A percentile compares a stretch with the other conserved stretches of the same genome.
These are phyloP conservation scores for Capitulum mitella DNA, from an alignment of 2,888 invertebrate genomes.

Conservation along the genomic window DNA sequence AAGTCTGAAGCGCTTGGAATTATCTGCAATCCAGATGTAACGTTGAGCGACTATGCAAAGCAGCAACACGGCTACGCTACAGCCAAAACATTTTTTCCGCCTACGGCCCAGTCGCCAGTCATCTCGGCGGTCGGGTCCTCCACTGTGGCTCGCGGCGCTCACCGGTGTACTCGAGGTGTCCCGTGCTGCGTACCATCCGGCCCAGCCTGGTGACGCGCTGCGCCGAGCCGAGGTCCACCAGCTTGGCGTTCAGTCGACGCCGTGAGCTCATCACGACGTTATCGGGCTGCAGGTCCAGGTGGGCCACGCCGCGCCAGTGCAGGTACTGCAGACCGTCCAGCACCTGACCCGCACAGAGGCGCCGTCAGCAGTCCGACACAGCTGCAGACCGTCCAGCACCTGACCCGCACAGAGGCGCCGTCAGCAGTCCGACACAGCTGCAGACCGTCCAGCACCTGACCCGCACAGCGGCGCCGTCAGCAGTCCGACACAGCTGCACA, in stretches of 20 bases:
- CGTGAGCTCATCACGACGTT: slow-evolving; percentile 88
- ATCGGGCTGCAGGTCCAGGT: slow-evolving; percentile 86
- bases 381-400: slow-evolving; percentile 78
- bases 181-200: slow-evolving; percentile 59
- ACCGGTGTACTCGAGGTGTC: slow-evolving; percentile 68
- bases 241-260: slow-evolving; percentile 74
- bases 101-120: not conserved
- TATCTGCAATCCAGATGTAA: too few species aligned
- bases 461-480: not conserved
- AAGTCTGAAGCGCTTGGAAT: too few species aligned
- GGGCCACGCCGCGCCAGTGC: slow-evolving; percentile 86
- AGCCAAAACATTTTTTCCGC: too few species aligned
- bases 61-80: too few species aligned
- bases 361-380: not conserved
- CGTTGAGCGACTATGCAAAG: too few species aligned
- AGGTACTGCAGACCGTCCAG: slow-evolving; percentile 87
- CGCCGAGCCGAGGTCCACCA: slow-evolving; percentile 86
- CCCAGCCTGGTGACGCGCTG: slow-evolving; percentile 73
- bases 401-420: slow-evolving; percentile 37
- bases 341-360: slow-evolving; percentile 45
- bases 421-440: slow-evolving; percentile 55
- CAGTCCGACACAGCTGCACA: slow-evolving; percentile 64
- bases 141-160: slow-evolving; percentile 26
- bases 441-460: slow-evolving; percentile 67
- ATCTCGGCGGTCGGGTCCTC: too few species aligned